A percentile compares a stretch with the other conserved stretches of the same genome.
Evolutionary conservation across 2,797 vertebrate species (phyloP).

Genomic region (Oophaga sylvatica): DNA sequence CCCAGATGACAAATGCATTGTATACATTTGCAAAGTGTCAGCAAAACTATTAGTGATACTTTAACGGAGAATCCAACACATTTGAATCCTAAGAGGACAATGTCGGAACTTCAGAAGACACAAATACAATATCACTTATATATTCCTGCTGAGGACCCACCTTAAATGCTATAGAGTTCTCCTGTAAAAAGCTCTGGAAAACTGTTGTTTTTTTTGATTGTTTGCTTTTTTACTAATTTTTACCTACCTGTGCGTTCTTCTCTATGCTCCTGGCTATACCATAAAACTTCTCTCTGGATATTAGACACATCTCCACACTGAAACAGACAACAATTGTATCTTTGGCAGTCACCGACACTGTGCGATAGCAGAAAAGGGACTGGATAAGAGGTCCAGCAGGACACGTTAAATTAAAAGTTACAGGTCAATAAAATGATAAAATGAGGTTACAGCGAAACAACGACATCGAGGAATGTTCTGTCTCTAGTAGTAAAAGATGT

Average conservation of each 20-base stretch:
- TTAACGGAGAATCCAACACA: neutral
- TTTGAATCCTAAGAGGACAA: neutral
- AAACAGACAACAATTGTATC: neutral
- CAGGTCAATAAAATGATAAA: conserved; percentile 7
- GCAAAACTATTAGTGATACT: no score
- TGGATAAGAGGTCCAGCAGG: neutral
- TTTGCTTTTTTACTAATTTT: neutral
- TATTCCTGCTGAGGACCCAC: no score
- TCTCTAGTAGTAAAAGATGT: neutral
- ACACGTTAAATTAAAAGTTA: conserved; percentile 1
- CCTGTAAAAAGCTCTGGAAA: no score
- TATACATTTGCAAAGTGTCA: neutral
- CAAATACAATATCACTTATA: no score
- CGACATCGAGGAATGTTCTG: neutral
- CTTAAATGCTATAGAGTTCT: no score
- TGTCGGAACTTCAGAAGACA: no score
- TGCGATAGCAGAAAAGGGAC: neutral
- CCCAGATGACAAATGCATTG: neutral
- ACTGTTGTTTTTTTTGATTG: neutral
- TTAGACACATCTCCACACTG: neutral
- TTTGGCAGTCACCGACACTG: neutral
- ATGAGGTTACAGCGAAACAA: neutral
- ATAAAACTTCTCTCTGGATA: neutral
- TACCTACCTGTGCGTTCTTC: neutral
- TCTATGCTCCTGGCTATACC: neutral